Evolutionary conservation across 2,888 invertebrate genomes (phyloP), one percentile per base, ranked within the genome.

Genomic region (Cerceris ruficornis): DNA sequence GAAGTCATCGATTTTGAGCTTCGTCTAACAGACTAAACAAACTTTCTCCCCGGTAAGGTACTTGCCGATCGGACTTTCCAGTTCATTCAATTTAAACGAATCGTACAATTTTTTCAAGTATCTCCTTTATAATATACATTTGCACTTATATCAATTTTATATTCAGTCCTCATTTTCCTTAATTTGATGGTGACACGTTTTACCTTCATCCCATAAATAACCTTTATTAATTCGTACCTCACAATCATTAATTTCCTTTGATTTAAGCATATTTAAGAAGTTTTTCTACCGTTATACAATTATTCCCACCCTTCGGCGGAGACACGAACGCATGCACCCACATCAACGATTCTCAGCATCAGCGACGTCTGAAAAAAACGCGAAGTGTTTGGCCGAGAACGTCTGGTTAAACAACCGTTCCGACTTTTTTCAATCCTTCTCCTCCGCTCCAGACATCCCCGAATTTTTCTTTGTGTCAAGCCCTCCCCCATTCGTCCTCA

Each of bases 391-490:
- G 58, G 41, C 59, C 59, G 49, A 68, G 55, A 69, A 75, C 70
- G 69, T 66, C 76, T 83, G 73, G 83, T 83, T 83, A 75, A 85
- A 83, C 81, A 75, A 75, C 75, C 72, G 75, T 81, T 42, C 60
- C 69, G 75, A 64, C 59, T 67, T 76, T 81, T 78, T 73, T 64
- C 66, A 67, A 74, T 77, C 75, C 69, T 67, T 60, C 66, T 39
- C 72, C 69, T 59, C 60, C 60, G 52, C 71, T 75, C 74, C 70
- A 72, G 75, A 86, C 84, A 75, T 67, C 68, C 65, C 77, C 85
- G 73, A 86, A 85, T 85, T 84, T 81, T 86, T 81, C 81, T 86
- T 87, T 86, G 77, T 83, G 72, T 65, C 72, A 11, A 46, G 43
- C 43, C 76, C 46, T 55, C 59, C 66, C 70, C 65, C 54, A 43